phyloP scores from a whole-genome alignment of 2,113 vertebrate species.

The Psophia crepitans region DNA sequence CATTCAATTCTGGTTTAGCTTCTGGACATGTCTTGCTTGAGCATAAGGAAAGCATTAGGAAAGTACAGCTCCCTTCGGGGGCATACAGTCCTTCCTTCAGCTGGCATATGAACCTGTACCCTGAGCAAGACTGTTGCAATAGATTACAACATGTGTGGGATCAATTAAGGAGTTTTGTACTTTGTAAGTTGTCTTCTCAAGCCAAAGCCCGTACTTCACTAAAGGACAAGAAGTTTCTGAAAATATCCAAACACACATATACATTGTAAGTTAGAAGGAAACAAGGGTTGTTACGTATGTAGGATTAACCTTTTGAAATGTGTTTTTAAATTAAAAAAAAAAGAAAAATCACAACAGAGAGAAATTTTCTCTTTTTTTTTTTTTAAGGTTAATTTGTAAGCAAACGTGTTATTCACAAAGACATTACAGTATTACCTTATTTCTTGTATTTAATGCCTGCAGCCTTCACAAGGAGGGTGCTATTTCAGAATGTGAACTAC shows the following conservation, averaged over 20 bases:
- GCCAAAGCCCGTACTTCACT: neutral
- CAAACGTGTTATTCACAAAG: neutral
- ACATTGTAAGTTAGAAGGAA: neutral
- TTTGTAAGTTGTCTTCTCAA: neutral
- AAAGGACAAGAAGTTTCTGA: neutral
- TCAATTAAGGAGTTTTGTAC: neutral
- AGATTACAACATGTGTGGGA: neutral
- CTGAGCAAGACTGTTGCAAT: neutral
- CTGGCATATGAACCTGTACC: neutral
- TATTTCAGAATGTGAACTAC: neutral
- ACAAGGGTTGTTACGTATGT: neutral
- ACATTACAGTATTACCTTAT: neutral
- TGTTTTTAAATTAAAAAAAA: neutral
- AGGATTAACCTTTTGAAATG: neutral
- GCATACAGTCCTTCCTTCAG: neutral
- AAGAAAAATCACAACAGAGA: neutral
- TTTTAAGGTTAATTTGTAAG: neutral
- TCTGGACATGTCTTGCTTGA: accelerated
- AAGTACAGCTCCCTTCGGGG: neutral
- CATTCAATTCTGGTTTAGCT: neutral
- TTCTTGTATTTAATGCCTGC: neutral
- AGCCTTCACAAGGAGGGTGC: neutral
- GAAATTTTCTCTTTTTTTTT: neutral
- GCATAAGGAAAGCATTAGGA: neutral
- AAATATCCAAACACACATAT: neutral